phyloP scores from a whole-genome alignment of 1,140 invertebrate species.

The Patella vulgata region DNA sequence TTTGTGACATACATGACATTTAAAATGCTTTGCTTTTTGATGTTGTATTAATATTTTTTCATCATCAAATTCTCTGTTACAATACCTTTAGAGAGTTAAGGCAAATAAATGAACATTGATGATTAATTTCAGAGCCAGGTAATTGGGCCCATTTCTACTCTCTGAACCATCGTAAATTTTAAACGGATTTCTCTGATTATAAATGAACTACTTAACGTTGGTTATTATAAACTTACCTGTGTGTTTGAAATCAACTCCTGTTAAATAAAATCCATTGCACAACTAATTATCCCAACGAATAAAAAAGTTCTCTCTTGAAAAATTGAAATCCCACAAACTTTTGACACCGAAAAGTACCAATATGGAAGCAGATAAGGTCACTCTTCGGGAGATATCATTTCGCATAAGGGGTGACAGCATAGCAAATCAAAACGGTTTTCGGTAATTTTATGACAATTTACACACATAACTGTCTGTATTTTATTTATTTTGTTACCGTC shows the following conservation, averaged over 20 bases:
- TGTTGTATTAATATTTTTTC: constrained; percentile 99
- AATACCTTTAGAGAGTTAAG: constrained; percentile 81
- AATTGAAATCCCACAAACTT: too few species aligned
- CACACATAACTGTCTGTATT: not conserved
- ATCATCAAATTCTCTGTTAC: constrained; percentile 99
- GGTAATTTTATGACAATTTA: not conserved
- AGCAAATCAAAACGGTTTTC: not conserved
- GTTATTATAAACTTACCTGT: too few species aligned
- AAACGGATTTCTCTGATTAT: too few species aligned
- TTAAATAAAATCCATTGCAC: too few species aligned
- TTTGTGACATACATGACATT: constrained; percentile 99
- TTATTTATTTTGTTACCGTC: not conserved
- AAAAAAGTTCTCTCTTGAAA: too few species aligned
- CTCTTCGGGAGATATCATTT: not conserved
- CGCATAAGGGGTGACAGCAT: too few species aligned
- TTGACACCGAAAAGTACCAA: too few species aligned
- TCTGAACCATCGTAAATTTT: too few species aligned
- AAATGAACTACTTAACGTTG: too few species aligned
- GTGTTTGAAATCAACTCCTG: too few species aligned
- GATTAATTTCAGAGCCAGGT: not conserved
- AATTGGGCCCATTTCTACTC: too few species aligned
- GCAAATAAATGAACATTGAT: constrained; percentile 20
- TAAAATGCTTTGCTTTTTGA: constrained; percentile 99
- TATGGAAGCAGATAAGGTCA: not conserved
- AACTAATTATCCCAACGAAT: too few species aligned